These are phyloP conservation scores for Camponotus floridanus DNA, from an alignment of 1,140 invertebrate genomes.

Conservation along the genomic window DNA sequence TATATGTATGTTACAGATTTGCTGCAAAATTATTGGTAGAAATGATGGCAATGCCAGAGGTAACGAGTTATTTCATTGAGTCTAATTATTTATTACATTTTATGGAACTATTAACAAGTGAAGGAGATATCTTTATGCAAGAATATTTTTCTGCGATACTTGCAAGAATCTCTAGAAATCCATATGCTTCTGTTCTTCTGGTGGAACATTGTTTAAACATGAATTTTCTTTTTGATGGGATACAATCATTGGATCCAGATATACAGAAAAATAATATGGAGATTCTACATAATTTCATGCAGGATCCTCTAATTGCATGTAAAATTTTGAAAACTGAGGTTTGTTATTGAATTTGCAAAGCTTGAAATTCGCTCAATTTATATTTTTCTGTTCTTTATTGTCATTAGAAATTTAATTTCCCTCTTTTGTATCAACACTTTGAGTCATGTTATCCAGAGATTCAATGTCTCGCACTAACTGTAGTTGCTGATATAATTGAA, in stretches of 20 bases:
- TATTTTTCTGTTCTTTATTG: background rate
- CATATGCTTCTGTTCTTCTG: conserved; percentile 74
- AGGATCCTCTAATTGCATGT: conserved; percentile 67
- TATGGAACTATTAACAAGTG: conserved; percentile 68
- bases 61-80: conserved; percentile 73
- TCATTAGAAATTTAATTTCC: conserved; percentile 77
- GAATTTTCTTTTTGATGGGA: conserved; percentile 73
- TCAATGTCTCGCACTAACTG: conserved; percentile 76
- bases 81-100: conserved; percentile 71
- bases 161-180: conserved; percentile 77
- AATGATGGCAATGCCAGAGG: conserved; percentile 76
- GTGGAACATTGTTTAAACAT: conserved; percentile 68
- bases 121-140: conserved; percentile 80
- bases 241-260: conserved; percentile 80
- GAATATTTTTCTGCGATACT: conserved; percentile 81
- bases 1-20: conserved; percentile 75
- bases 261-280: conserved; percentile 80
- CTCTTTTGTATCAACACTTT: conserved; percentile 76
- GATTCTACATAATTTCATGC: conserved; percentile 79
- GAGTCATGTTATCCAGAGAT: conserved; percentile 78
- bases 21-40: conserved; percentile 80
- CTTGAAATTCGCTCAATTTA: background rate
- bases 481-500: conserved; percentile 74
- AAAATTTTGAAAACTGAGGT: conserved; percentile 56
- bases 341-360: background rate